phyloP scores from a whole-genome alignment of 2,113 vertebrate genomes.

The Potamarius usumacintae region DNA sequence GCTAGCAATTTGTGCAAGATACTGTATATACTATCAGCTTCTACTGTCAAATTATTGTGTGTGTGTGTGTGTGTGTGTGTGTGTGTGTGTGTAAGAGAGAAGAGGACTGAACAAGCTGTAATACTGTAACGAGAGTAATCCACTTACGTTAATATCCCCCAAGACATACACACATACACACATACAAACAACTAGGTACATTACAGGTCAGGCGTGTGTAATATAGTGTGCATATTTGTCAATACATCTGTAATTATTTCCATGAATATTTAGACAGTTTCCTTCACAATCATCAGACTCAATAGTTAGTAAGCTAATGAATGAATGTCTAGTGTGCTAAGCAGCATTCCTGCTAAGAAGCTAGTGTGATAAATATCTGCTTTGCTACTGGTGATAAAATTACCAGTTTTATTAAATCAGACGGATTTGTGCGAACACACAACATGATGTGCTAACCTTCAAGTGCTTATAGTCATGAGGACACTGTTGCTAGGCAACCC shows the following conservation, averaged over 20 bases:
- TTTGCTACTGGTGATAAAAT: no score
- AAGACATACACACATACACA: slow-evolving; percentile 5
- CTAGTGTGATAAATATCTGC: not conserved
- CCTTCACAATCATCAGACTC: not conserved
- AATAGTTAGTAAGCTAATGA: no score
- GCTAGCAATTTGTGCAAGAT: not conserved
- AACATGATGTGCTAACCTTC: not conserved
- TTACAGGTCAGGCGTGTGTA: not conserved
- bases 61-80: not conserved
- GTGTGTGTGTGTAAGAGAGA: not conserved
- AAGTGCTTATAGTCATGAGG: no score
- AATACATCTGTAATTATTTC: not conserved
- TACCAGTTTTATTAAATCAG: no score
- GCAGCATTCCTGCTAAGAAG: no score
- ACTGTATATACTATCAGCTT: not conserved
- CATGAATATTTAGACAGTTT: not conserved
- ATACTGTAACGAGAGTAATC: slow-evolving; percentile 30
- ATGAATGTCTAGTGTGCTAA: not conserved
- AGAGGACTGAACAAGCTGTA: not conserved
- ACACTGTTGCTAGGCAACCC: no score
- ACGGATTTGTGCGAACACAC: no score
- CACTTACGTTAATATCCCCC: slow-evolving; percentile 20
- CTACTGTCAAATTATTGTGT: not conserved
- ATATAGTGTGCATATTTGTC: not conserved
- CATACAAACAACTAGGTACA: not conserved